Conservation (phyloP, 2,888 invertebrate genomes). For the Melanotus villosus region DNA sequence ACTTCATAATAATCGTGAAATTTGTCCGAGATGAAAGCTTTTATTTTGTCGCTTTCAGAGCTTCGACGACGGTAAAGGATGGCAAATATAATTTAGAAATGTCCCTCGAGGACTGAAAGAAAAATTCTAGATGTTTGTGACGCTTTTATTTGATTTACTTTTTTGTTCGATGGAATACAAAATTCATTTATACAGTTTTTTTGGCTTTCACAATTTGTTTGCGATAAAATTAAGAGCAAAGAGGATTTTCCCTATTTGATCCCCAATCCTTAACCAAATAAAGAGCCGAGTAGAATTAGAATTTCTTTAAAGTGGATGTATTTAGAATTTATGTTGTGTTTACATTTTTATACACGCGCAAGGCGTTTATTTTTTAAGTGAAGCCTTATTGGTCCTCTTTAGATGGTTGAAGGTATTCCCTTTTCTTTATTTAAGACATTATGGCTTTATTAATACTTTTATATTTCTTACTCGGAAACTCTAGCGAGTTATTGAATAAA, state of each 20-base stretch:
- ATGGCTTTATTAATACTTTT: no score
- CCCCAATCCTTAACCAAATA: slow-evolving; percentile 19
- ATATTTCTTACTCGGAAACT: no score
- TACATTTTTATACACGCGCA: not conserved
- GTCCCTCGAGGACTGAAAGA: slow-evolving; percentile 43
- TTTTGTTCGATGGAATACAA: slow-evolving; percentile 37
- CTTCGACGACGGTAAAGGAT: slow-evolving; percentile 44
- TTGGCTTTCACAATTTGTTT: slow-evolving; percentile 35
- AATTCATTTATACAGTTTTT: slow-evolving; percentile 40
- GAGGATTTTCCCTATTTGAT: slow-evolving; percentile 26
- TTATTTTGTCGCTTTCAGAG: slow-evolving; percentile 49
- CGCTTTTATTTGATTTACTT: slow-evolving; percentile 42
- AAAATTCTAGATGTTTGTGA: slow-evolving; percentile 44
- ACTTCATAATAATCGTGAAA: slow-evolving; percentile 52
- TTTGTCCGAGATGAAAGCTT: slow-evolving; percentile 49
- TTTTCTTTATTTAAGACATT: no score
- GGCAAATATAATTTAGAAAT: slow-evolving; percentile 51
- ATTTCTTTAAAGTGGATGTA: slow-evolving; percentile 25
- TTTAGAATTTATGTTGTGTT: not conserved
- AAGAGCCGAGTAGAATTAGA: slow-evolving; percentile 5
- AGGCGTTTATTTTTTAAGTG: not conserved
- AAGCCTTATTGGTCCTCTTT: no score
- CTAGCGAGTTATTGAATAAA: no score
- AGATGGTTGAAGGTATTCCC: no score
- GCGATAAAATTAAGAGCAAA: slow-evolving; percentile 24